These are phyloP conservation scores for Athrips mouffetella DNA, from an alignment of 2,888 invertebrate genomes.

Conservation along the genomic window DNA sequence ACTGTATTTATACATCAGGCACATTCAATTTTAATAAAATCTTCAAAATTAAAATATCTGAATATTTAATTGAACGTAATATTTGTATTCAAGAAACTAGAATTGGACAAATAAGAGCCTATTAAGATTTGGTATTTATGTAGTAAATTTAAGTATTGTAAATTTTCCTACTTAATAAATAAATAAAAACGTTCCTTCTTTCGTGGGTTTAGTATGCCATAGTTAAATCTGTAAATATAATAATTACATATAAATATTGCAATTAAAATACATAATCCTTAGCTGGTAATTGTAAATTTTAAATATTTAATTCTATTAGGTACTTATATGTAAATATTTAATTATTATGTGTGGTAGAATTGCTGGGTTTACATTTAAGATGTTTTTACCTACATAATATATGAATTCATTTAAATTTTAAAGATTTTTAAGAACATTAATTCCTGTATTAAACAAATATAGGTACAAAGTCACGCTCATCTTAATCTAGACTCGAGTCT, in stretches of 20 bases:
- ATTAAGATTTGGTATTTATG: constrained; percentile 20
- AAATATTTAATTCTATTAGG: constrained; percentile 30
- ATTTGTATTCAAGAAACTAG: too few relatives aligned
- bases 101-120: neutral
- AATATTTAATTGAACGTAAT: too few relatives aligned
- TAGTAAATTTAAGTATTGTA: constrained; percentile 31
- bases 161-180: constrained; percentile 31
- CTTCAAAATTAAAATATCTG: too few relatives aligned
- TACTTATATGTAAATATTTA: constrained; percentile 45
- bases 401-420: too few relatives aligned
- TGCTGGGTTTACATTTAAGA: constrained; percentile 1
- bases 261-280: constrained; percentile 21
- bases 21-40: too few relatives aligned
- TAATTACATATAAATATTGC: constrained; percentile 33
- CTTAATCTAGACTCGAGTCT: neutral
- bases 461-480: neutral
- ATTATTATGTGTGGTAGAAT: constrained; percentile 36
- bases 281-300: constrained; percentile 29
- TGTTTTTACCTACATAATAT: too few relatives aligned
- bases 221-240: constrained; percentile 12
- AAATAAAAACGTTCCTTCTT: constrained; percentile 42
- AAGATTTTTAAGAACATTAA: too few relatives aligned
- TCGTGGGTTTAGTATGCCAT: constrained; percentile 17
- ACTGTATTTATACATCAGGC: too few relatives aligned
- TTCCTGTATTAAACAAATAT: too few relatives aligned